Evolutionary conservation across 2,888 invertebrate species (phyloP).

Genomic region (Chrysolina americana): DNA sequence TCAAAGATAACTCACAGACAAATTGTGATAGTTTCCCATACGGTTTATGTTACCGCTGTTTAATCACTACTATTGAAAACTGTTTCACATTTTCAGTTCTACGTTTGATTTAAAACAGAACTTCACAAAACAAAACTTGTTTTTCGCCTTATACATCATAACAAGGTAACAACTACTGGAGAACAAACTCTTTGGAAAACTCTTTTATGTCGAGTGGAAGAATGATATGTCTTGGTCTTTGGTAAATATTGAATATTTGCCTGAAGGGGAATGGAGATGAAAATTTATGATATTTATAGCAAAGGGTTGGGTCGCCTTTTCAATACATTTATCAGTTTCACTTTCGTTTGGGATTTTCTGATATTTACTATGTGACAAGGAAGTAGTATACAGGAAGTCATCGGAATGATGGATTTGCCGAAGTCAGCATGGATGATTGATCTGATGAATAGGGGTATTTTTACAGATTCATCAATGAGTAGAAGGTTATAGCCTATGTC

Average conservation of each 20-base stretch:
- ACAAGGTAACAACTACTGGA: neutral
- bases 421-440: slow-evolving; percentile 7
- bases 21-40: too few relatives aligned
- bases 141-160: neutral
- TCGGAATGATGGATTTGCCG: neutral
- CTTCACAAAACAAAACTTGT: too few relatives aligned
- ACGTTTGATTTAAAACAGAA: too few relatives aligned
- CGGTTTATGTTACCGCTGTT: too few relatives aligned
- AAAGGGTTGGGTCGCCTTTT: slow-evolving; percentile 19
- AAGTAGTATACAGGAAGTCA: neutral
- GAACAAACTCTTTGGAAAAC: neutral
- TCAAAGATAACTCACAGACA: too few relatives aligned
- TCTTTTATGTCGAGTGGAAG: slow-evolving; percentile 33
- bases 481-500: too few relatives aligned
- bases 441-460: neutral
- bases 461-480: neutral
- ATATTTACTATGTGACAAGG: neutral
- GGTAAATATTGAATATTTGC: slow-evolving; percentile 41
- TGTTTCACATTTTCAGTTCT: too few relatives aligned
- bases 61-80: too few relatives aligned
- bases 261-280: slow-evolving; percentile 30
- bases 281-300: slow-evolving; percentile 34
- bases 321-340: neutral
- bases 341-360: slow-evolving; percentile 3
- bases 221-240: slow-evolving; percentile 32